Conservation (phyloP, 2,888 invertebrate species). For the Perizoma affinitatum region DNA sequence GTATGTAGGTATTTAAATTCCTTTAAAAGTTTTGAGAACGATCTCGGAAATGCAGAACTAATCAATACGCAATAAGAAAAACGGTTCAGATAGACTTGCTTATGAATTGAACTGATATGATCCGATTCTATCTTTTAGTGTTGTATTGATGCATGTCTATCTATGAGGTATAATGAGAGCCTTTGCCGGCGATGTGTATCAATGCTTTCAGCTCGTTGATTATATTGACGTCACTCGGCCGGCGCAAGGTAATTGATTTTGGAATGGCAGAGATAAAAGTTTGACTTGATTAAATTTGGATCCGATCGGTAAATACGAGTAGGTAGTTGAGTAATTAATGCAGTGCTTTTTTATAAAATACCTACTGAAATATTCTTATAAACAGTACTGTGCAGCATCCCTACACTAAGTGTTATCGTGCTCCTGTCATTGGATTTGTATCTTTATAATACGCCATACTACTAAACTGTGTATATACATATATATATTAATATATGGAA, state of each 20-base stretch:
- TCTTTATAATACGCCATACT: too few species aligned
- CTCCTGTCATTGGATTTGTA: too few species aligned
- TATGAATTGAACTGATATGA: background rate
- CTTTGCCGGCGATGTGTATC: conserved; percentile 20
- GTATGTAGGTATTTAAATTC: too few species aligned
- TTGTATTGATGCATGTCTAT: conserved; percentile 4
- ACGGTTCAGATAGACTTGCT: background rate
- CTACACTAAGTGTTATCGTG: too few species aligned
- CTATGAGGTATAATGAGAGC: conserved; percentile 15
- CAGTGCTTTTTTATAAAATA: background rate
- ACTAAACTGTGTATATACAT: too few species aligned
- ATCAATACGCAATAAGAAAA: background rate
- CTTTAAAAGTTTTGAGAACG: too few species aligned
- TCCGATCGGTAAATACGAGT: background rate
- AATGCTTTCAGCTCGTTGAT: conserved; percentile 22
- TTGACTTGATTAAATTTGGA: conserved; percentile 12
- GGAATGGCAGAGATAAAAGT: conserved; percentile 10
- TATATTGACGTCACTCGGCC: conserved; percentile 14
- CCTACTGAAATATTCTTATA: too few species aligned
- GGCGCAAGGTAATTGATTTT: conserved; percentile 17
- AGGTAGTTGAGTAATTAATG: background rate
- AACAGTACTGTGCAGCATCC: too few species aligned
- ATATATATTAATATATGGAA: too few species aligned
- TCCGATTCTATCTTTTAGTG: background rate
- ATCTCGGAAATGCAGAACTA: too few species aligned